phyloP scores from a whole-genome alignment of 2,797 vertebrate genomes.

The Malacoctenus gilli region DNA sequence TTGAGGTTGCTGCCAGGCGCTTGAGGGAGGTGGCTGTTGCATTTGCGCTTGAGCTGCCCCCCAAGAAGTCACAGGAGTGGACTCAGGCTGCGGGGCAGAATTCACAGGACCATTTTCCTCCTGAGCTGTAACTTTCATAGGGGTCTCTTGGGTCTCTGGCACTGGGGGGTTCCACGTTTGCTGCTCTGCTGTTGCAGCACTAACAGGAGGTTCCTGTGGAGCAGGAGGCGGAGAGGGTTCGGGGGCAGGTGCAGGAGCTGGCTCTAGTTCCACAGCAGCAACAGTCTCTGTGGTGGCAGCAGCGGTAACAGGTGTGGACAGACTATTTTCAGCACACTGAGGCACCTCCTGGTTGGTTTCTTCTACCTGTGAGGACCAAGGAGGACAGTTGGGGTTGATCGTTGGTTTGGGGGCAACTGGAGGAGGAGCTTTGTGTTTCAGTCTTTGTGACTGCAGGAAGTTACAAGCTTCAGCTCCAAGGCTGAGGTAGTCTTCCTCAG shows the following conservation, averaged over 20 bases:
- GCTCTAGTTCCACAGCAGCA: slow-evolving; percentile 67
- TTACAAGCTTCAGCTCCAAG: slow-evolving; percentile 98
- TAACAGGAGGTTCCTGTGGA: slow-evolving; percentile 57
- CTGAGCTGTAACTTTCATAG: slow-evolving; percentile 62
- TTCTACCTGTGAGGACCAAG: slow-evolving; percentile 86
- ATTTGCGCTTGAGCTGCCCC: slow-evolving; percentile 66
- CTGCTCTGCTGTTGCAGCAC: slow-evolving; percentile 58
- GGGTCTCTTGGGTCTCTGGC: slow-evolving; percentile 68
- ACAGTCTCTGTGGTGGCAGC: slow-evolving; percentile 64
- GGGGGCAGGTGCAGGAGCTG: slow-evolving; percentile 41
- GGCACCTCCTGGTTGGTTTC: slow-evolving; percentile 80
- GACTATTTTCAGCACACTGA: slow-evolving; percentile 83
- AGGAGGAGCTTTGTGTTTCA: slow-evolving; percentile 92
- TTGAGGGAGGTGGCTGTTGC: slow-evolving; percentile 70
- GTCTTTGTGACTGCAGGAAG: slow-evolving; percentile 88
- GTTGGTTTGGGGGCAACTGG: slow-evolving; percentile 96
- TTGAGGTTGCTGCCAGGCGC: slow-evolving; percentile 71
- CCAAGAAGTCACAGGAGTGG: slow-evolving; percentile 61
- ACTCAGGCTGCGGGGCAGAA: slow-evolving; percentile 62
- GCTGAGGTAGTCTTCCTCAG: slow-evolving; percentile 98
- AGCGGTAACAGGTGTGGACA: slow-evolving; percentile 74
- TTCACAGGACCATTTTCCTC: slow-evolving; percentile 60
- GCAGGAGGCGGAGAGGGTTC: slow-evolving; percentile 59
- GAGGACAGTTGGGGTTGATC: slow-evolving; percentile 85
- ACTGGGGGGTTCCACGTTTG: slow-evolving; percentile 72